Conservation (phyloP, 2,797 vertebrate genomes). For the Premnoplex brunnescens region DNA sequence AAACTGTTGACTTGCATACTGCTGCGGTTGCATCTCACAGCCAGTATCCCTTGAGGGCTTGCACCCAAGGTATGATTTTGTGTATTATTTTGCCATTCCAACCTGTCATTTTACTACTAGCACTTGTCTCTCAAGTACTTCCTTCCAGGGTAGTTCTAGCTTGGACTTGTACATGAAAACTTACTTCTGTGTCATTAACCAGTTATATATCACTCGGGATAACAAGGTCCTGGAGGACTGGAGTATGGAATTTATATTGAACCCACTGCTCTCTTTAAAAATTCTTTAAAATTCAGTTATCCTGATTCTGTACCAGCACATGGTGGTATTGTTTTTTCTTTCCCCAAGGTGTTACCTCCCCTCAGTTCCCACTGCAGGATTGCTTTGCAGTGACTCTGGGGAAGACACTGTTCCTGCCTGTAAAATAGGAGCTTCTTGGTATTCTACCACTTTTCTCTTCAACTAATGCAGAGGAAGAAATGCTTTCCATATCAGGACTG, state of each 20-base stretch:
- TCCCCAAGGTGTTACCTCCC: not conserved
- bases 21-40: not conserved
- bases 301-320: not conserved
- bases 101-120: not conserved
- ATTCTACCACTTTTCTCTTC: not conserved
- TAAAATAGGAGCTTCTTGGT: not conserved
- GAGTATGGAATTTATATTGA: not conserved
- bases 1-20: not conserved
- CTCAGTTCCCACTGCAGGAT: not conserved
- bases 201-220: not conserved
- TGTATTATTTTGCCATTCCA: not conserved
- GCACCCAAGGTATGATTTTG: not conserved
- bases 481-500: not conserved
- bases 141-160: not conserved
- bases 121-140: not conserved
- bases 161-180: not conserved
- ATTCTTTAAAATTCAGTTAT: not conserved
- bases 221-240: not conserved
- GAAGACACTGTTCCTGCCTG: not conserved
- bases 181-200: not conserved
- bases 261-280: not conserved
- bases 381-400: not conserved
- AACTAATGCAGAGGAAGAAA: not conserved
- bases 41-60: not conserved
- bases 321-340: not conserved